Conservation (phyloP, 1,140 invertebrate species). For the Diachasmimorpha longicaudata region DNA sequence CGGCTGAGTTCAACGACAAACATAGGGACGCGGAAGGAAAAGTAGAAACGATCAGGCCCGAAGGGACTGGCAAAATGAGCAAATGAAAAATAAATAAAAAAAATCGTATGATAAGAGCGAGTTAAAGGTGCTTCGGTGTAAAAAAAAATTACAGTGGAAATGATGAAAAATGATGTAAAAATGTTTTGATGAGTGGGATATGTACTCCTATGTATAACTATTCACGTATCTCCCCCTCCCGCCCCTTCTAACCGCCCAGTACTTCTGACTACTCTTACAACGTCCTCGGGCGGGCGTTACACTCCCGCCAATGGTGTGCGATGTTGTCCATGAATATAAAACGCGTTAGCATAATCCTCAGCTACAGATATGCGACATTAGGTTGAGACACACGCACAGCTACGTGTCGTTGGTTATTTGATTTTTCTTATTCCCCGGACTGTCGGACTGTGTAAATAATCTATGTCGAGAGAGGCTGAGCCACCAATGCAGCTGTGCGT, state of each 20-base stretch:
- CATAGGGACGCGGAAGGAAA: background rate
- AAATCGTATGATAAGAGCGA: background rate
- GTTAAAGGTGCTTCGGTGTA: background rate
- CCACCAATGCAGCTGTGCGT: background rate
- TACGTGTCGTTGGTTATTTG: background rate
- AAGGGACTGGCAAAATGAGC: background rate
- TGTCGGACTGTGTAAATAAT: background rate
- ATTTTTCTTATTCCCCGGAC: background rate
- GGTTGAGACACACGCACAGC: background rate
- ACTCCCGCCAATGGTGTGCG: background rate
- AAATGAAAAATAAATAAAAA: background rate
- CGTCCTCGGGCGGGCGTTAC: background rate
- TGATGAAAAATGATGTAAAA: too few species aligned
- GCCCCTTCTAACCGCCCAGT: too few species aligned
- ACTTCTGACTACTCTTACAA: background rate
- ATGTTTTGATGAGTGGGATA: background rate
- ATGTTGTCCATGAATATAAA: slow-evolving; percentile 17
- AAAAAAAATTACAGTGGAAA: background rate
- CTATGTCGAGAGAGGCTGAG: too few species aligned
- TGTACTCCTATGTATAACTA: slow-evolving; percentile 3
- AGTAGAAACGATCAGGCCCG: background rate
- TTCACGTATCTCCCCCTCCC: too few species aligned
- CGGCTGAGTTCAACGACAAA: slow-evolving; percentile 4
- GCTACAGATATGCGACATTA: slow-evolving; percentile 20
- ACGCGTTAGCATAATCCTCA: slow-evolving; percentile 15